phyloP scores from a whole-genome alignment of 2,888 invertebrate species.

The Aporophyla lueneburgensis region DNA sequence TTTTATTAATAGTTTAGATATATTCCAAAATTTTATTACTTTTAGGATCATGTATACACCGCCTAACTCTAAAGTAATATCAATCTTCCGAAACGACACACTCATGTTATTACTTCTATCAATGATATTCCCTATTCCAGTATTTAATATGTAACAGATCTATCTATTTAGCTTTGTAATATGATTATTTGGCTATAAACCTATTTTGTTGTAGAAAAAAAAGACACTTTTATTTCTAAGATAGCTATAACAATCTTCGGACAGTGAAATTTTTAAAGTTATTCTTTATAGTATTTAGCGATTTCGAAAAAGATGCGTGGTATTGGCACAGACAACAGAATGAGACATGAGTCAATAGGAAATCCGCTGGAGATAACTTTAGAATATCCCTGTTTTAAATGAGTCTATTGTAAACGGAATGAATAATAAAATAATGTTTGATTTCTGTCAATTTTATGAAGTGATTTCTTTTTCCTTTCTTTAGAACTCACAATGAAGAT shows the following conservation, averaged over 20 bases:
- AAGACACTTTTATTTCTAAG: conserved; percentile 57
- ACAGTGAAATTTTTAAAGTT: conserved; percentile 26
- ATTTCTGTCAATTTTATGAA: not conserved
- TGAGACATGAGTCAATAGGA: conserved; percentile 34
- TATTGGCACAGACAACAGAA: not conserved
- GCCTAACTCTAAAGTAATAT: conserved; percentile 46
- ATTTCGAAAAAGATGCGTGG: not conserved
- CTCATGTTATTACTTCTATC: not conserved
- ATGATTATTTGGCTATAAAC: conserved; percentile 61
- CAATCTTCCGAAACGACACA: conserved; percentile 12
- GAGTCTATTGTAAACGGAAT: conserved; percentile 10
- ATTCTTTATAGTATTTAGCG: not conserved
- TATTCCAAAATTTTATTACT: conserved; percentile 40
- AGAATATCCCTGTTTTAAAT: conserved; percentile 23
- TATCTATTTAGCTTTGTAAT: conserved; percentile 52
- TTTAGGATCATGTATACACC: conserved; percentile 45
- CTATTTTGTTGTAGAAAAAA: conserved; percentile 44
- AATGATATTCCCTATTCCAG: conserved; percentile 38
- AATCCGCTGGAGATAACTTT: conserved; percentile 44
- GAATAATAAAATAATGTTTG: conserved; percentile 6
- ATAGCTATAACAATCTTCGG: conserved; percentile 32
- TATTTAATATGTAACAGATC: conserved; percentile 30
- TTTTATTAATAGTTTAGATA: conserved; percentile 46
- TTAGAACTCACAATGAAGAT: conserved; percentile 18
- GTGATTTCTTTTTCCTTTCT: conserved; percentile 1